Evolutionary conservation across 2,797 vertebrate species (phyloP).

Genomic region (Otus scops): DNA sequence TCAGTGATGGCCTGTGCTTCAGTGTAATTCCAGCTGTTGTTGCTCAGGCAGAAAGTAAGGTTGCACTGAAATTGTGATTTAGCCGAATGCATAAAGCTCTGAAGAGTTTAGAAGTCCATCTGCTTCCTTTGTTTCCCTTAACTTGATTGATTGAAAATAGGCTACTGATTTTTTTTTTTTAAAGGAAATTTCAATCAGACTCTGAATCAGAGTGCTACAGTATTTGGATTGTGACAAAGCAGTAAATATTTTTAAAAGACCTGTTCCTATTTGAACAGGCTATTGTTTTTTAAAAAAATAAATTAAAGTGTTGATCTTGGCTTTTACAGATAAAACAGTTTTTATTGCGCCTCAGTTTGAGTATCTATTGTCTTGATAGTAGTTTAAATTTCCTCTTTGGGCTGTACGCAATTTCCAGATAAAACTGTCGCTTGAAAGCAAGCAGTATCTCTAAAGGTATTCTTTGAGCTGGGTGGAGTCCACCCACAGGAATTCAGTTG

Average conservation of each 20-base stretch:
- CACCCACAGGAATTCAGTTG: not conserved
- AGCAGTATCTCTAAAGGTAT: not conserved
- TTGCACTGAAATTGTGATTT: not conserved
- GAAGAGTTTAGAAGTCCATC: not conserved
- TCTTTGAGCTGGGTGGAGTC: not conserved
- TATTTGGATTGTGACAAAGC: not conserved
- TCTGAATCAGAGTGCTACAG: not conserved
- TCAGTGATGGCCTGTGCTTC: not conserved
- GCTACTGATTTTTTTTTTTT: not conserved
- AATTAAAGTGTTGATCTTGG: not conserved
- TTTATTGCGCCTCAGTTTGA: not conserved
- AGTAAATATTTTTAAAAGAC: not conserved
- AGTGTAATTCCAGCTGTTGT: not conserved
- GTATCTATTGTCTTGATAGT: not conserved
- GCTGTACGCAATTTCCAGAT: rapidly evolving
- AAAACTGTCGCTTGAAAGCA: not conserved
- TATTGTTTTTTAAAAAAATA: not conserved
- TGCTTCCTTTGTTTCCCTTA: not conserved
- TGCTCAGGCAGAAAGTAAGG: not conserved
- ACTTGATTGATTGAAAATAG: not conserved
- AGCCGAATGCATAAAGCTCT: not conserved
- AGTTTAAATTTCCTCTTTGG: not conserved
- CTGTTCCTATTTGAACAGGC: not conserved
- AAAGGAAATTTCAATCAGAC: not conserved
- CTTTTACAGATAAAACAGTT: not conserved